Evolutionary conservation across 2,113 vertebrate species (phyloP).

Genomic region (Chaenogobius annularis): DNA sequence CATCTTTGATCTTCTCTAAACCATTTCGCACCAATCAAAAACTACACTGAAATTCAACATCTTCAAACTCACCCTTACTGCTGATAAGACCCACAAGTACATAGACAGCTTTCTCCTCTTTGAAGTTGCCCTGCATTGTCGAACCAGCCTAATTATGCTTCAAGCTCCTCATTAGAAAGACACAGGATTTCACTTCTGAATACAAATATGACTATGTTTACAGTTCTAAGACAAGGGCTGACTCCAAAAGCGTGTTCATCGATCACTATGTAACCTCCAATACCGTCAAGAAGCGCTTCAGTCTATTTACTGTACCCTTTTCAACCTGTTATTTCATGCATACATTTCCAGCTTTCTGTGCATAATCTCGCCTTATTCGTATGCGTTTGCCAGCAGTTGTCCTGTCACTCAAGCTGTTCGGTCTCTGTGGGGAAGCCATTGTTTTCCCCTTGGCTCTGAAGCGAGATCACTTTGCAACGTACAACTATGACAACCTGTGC

Average conservation of each 20-base stretch:
- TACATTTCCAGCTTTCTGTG: neutral
- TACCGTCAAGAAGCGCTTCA: neutral
- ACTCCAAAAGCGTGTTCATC: neutral
- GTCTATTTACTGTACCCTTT: neutral
- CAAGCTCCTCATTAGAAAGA: slow-evolving; percentile 12
- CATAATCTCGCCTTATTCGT: slow-evolving; percentile 6
- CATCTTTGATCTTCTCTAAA: neutral
- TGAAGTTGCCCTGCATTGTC: slow-evolving; percentile 6
- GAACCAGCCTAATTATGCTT: slow-evolving; percentile 9
- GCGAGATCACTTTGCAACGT: neutral
- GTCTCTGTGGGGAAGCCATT: slow-evolving; percentile 1
- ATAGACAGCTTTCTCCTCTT: neutral
- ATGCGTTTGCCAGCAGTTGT: slow-evolving; percentile 3
- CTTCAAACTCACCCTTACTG: slow-evolving; percentile 1
- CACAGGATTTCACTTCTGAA: slow-evolving; percentile 2
- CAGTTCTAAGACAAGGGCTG: slow-evolving; percentile 1
- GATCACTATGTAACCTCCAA: neutral
- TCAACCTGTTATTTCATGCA: slow-evolving; percentile 6
- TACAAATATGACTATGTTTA: slow-evolving; percentile 6
- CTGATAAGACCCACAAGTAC: neutral
- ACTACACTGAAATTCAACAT: neutral
- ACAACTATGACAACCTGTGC: neutral
- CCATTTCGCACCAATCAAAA: slow-evolving; percentile 1
- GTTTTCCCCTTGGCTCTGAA: neutral
- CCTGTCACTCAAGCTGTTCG: slow-evolving; percentile 3